phyloP scores from a whole-genome alignment of 2,113 vertebrate species.

The Numenius arquata region DNA sequence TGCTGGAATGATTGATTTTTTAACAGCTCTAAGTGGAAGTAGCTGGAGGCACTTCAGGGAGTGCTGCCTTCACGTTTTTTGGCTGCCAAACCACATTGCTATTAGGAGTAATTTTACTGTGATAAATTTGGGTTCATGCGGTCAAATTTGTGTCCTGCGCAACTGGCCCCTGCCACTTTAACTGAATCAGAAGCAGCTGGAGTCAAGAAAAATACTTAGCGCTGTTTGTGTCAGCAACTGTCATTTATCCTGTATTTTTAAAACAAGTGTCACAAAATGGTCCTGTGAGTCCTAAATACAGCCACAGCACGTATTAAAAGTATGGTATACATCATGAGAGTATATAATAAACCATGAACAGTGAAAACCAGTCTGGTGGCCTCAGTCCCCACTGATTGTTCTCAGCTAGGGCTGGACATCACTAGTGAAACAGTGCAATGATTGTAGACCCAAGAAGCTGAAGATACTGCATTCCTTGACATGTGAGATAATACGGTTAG shows the following conservation, averaged over 20 bases:
- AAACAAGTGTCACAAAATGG: not conserved
- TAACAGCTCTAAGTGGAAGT: not conserved
- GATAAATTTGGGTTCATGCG: not conserved
- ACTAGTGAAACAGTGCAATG: not conserved
- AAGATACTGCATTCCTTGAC: not conserved
- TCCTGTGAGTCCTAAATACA: not conserved
- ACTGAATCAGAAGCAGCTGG: not conserved
- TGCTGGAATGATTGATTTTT: not conserved
- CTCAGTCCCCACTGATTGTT: not conserved
- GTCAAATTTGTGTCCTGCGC: not conserved
- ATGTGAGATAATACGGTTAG: not conserved
- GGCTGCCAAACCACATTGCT: not conserved
- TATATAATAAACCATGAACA: not conserved
- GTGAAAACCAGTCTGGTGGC: not conserved
- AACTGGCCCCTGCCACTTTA: not conserved
- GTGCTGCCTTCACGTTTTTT: not conserved
- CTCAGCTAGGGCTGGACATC: not conserved
- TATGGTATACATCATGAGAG: not conserved
- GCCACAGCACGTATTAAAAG: not conserved
- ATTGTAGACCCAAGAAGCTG: not conserved
- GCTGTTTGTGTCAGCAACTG: not conserved
- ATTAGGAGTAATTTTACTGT: not conserved
- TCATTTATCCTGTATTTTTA: not conserved
- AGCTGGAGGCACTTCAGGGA: not conserved
- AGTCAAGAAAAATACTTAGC: not conserved